phyloP scores from a whole-genome alignment of 2,888 invertebrate species.

The Xestoiulus laeticollis region DNA sequence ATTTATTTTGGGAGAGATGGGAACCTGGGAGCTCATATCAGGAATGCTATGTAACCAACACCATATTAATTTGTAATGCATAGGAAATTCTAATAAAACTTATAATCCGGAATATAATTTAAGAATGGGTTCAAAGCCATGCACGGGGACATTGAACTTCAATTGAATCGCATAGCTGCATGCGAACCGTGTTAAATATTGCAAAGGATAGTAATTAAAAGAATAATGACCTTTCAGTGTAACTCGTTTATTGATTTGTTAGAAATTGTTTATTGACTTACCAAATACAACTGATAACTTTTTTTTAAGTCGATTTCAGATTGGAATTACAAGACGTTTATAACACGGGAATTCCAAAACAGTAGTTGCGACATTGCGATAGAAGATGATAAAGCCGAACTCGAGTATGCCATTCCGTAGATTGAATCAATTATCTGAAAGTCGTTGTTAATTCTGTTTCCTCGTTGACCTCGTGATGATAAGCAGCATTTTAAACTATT shows the following conservation, averaged over 20 bases:
- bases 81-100: not conserved
- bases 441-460: not conserved
- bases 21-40: too few relatives aligned
- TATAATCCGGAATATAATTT: not conserved
- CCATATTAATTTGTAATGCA: too few relatives aligned
- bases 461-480: not conserved
- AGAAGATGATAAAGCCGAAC: not conserved
- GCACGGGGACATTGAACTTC: not conserved
- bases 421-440: not conserved
- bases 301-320: not conserved
- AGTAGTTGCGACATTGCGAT: not conserved
- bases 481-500: conserved; percentile 3
- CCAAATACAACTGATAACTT: not conserved
- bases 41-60: too few relatives aligned
- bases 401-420: not conserved
- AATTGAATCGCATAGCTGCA: not conserved
- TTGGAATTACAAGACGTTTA: not conserved
- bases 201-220: not conserved
- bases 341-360: conserved; percentile 4
- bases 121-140: not conserved
- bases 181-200: not conserved
- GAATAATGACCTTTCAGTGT: not conserved
- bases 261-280: not conserved
- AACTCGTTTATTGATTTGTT: not conserved
- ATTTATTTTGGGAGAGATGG: too few relatives aligned